Evolutionary conservation across 1,140 invertebrate genomes (phyloP), one percentile per base, ranked within the genome.

Genomic region (Aplysia californica): DNA sequence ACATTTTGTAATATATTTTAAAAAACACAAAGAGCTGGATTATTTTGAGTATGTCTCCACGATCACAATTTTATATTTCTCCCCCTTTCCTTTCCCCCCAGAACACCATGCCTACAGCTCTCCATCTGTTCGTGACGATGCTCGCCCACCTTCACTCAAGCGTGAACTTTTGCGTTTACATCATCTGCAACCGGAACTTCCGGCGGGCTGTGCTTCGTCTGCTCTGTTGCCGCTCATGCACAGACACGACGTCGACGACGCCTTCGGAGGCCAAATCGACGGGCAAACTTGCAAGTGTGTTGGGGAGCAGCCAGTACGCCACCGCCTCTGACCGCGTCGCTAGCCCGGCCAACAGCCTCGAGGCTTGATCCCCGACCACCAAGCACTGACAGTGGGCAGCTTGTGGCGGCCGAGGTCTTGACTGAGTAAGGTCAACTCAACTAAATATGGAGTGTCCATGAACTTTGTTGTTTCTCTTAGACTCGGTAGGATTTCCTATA

Each of bases 71-170:
- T n/a, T n/a, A n/a, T n/a, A n/a, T n/a, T n/a, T n/a, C n/a, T n/a
- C n/a, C n/a, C n/a, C n/a, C n/a, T n/a, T n/a, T n/a, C 29, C 15
- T 61, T 31, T 31, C 59, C 26, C 59, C 26, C 26, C 20, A 31
- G 26, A 70, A 87, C 64, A 74, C 31, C 3, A 83, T 86, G 23
- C 80, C 83, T 2, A 59, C 73, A 31, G 79, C 83, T 31, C 55
- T 85, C 0, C 87, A 89, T 66, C 73, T 88, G 29, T 87, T 84
- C 66, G 75, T 84, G 36, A 87, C 85, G 10, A 77, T 88, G 41
- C 77, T 87, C 23, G 87, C 87, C 0, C 87, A 89, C 78, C 76
- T 84, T 0, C 86, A 89, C 77, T 86, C 87, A 35, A 86, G 83
- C 55, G 50, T 81, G 20, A 89, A 87, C 76, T 87, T 76, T 73